These are phyloP conservation scores for Steatocranus sp. DNA, from an alignment of 2,797 vertebrate genomes.

Conservation along the genomic window DNA sequence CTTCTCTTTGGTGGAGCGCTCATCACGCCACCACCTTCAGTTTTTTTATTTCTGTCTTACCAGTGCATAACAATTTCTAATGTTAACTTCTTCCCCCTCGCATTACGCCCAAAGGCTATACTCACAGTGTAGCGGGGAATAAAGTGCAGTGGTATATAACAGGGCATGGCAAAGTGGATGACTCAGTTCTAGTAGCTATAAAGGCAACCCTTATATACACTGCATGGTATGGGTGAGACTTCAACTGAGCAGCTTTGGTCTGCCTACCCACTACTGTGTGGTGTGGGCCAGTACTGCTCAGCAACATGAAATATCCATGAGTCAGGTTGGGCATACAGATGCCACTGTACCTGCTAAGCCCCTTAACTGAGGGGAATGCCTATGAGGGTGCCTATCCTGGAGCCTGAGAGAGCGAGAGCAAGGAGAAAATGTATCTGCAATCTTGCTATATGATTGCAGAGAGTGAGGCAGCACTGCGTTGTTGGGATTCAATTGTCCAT, in stretches of 20 bases:
- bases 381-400: background rate
- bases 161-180: conserved; percentile 12
- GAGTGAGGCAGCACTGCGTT: conserved; percentile 1
- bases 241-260: conserved; percentile 41
- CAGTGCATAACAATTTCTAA: background rate
- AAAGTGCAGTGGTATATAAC: background rate
- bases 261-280: conserved; percentile 35
- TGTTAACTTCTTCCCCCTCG: background rate
- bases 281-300: conserved; percentile 23
- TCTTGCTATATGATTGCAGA: conserved; percentile 27
- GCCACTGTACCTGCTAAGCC: conserved; percentile 56
- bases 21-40: background rate
- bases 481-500: background rate
- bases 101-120: conserved; percentile 16
- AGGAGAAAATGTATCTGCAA: conserved; percentile 47
- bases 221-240: conserved; percentile 37
- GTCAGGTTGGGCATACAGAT: conserved; percentile 61
- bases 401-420: background rate
- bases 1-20: background rate
- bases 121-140: background rate
- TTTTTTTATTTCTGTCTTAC: conserved; percentile 27
- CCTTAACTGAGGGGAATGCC: conserved; percentile 28
- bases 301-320: conserved; percentile 71
- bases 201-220: background rate
- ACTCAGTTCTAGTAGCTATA: conserved; percentile 14